These are phyloP conservation scores for Hepsetus odoe DNA, from an alignment of 2,113 vertebrate species.

Conservation along the genomic window DNA sequence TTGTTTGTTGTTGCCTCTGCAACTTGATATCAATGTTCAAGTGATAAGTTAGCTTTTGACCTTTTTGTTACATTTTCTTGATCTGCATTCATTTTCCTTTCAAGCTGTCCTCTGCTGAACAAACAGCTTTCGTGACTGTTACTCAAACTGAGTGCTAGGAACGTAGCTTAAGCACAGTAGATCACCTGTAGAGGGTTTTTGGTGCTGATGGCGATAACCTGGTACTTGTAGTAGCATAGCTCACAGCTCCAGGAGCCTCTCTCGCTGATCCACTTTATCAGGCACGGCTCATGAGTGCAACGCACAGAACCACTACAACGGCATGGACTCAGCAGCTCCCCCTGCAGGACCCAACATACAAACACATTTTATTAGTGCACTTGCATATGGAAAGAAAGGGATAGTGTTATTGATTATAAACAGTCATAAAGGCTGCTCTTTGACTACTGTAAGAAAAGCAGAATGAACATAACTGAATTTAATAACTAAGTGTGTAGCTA, in stretches of 20 bases:
- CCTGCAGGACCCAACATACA: conserved; percentile 68
- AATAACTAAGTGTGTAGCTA: too few relatives aligned
- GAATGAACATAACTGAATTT: too few relatives aligned
- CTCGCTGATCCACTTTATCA: conserved; percentile 92
- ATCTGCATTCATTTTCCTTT: background rate
- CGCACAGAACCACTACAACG: conserved; percentile 88
- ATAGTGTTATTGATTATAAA: background rate
- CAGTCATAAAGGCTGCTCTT: too few relatives aligned
- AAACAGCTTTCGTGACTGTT: background rate
- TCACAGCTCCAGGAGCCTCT: conserved; percentile 92
- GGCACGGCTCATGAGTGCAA: conserved; percentile 88
- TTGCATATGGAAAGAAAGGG: background rate
- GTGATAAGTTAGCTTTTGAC: too few relatives aligned
- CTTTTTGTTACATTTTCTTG: too few relatives aligned
- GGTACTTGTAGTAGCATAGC: conserved; percentile 92
- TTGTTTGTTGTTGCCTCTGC: too few relatives aligned
- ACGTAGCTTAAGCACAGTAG: background rate
- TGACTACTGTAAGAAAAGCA: too few relatives aligned
- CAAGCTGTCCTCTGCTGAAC: background rate
- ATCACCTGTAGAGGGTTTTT: conserved; percentile 86
- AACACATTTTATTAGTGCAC: background rate
- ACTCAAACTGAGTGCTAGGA: background rate
- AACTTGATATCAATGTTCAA: too few relatives aligned
- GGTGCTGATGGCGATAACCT: conserved; percentile 91
- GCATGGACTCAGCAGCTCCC: conserved; percentile 88